These are phyloP conservation scores for Trimorus sp. DNA, from an alignment of 2,888 invertebrate genomes.

Conservation along the genomic window DNA sequence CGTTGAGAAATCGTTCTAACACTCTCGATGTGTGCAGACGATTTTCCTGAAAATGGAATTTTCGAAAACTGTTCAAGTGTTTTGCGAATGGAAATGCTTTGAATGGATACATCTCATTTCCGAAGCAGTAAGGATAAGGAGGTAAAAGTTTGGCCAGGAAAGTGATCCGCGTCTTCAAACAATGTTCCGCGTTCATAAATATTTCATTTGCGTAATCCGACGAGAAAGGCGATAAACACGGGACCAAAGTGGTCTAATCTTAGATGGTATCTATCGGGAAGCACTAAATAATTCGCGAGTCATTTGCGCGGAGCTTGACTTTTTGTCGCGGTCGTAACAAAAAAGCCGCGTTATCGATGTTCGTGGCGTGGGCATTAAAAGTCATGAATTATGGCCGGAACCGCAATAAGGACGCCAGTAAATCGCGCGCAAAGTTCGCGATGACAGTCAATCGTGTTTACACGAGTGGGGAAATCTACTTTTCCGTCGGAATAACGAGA, in stretches of 20 bases:
- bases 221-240: constrained; percentile 36
- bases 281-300: constrained; percentile 47
- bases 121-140: too few relatives aligned
- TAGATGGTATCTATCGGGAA: constrained; percentile 39
- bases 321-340: constrained; percentile 32
- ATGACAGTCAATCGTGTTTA: constrained; percentile 53
- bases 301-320: constrained; percentile 37
- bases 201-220: constrained; percentile 39
- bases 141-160: too few relatives aligned
- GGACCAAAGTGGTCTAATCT: constrained; percentile 30
- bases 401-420: constrained; percentile 26
- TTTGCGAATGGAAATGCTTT: too few relatives aligned
- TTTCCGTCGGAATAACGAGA: constrained; percentile 7
- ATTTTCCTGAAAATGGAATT: too few relatives aligned
- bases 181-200: constrained; percentile 20
- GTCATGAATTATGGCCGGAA: constrained; percentile 45
- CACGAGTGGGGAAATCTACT: constrained; percentile 60
- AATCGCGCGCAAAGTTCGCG: constrained; percentile 51
- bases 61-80: too few relatives aligned
- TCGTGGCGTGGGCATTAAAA: constrained; percentile 37
- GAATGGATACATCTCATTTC: too few relatives aligned
- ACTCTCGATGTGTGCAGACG: too few relatives aligned
- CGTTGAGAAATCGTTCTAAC: too few relatives aligned
- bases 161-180: too few relatives aligned
- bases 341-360: constrained; percentile 42